Conservation (phyloP, 92 coral and sea anemone genomes). For the Parazoanthus atlanticus region DNA sequence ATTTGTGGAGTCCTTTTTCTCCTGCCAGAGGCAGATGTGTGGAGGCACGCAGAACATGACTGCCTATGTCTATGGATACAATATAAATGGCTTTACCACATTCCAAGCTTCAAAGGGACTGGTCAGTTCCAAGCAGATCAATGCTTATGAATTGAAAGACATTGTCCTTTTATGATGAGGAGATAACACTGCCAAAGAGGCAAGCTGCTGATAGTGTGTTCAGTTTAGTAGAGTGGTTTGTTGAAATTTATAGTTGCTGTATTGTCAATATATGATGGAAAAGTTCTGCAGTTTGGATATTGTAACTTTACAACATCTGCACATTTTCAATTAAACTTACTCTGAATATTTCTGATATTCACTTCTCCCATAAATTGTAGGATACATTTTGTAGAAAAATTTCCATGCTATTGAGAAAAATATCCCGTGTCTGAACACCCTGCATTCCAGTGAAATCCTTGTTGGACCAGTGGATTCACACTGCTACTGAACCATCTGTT, state of each 20-base stretch:
- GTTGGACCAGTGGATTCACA: too few relatives aligned
- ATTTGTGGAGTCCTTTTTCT: slow-evolving; percentile 66
- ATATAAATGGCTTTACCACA: slow-evolving; percentile 53
- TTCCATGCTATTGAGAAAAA: too few relatives aligned
- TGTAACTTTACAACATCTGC: too few relatives aligned
- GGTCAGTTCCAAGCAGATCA: slow-evolving; percentile 51
- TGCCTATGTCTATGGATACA: slow-evolving; percentile 59
- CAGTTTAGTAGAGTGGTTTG: slow-evolving; percentile 50
- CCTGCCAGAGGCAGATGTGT: slow-evolving; percentile 69
- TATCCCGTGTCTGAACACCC: too few relatives aligned
- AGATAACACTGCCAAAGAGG: slow-evolving; percentile 38
- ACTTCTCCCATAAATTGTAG: too few relatives aligned
- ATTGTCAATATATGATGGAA: too few relatives aligned
- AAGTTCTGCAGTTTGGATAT: neutral
- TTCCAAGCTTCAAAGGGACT: slow-evolving; percentile 45
- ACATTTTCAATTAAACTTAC: too few relatives aligned
- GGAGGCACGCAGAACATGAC: slow-evolving; percentile 71
- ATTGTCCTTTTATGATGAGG: slow-evolving; percentile 32
- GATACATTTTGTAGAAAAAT: too few relatives aligned
- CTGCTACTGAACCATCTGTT: too few relatives aligned
- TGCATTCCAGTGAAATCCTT: too few relatives aligned
- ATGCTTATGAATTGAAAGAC: slow-evolving; percentile 55
- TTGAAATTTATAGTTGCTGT: slow-evolving; percentile 35
- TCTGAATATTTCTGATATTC: too few relatives aligned
- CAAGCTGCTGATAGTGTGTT: slow-evolving; percentile 27